Base-by-base conservation (phyloP, 2,888 invertebrate genomes). In the Hemistola chrysoprasaria region DNA sequence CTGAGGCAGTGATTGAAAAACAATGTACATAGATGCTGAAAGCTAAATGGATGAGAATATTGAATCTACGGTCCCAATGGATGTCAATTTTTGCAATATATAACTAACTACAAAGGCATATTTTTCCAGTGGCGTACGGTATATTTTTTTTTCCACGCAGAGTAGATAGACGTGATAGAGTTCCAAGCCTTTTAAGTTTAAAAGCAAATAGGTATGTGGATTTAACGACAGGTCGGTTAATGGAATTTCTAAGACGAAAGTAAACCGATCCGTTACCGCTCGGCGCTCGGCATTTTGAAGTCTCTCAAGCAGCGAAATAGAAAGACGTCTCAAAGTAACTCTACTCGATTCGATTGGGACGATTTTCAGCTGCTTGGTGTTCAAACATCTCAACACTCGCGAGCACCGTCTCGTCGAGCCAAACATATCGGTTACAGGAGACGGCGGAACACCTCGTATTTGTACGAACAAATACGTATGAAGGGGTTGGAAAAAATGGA, bases 391-490 rank as follows among this genome's bases (percentile, higher is more conserved):
- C 45, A 42, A 16, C 16, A 16, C 16, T 16, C 16, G 16, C 41
- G 32, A 47, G 46, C 41, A 40, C 41, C 32, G 45, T 33, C 38
- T 23, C 35, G 49, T 45, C 65, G 71, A 71, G 70, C 66, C 79
- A 78, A 79, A 78, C 79, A 78, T 86, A 86, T 86, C 82, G 78
- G 82, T 84, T 82, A 78, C 80, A 64, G 58, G 65, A 68, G 65
- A 68, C 62, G 67, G 59, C 59, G 66, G 74, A 71, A 72, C 78
- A 79, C 76, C 80, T 76, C 64, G 59, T 81, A 71, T 84, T 81
- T 81, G 77, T 68, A 60, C 67, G 66, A 62, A 66, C 73, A 82
- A 84, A 44, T 34, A 44, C 81, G 67, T 79, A 60, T 56, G 49
- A 71, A 71, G 72, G 71, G 62, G 69, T 77, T 80, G 78, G 80